Evolutionary conservation across 2,888 invertebrate species (phyloP).

Genomic region (Mesopsocus fuscifrons): DNA sequence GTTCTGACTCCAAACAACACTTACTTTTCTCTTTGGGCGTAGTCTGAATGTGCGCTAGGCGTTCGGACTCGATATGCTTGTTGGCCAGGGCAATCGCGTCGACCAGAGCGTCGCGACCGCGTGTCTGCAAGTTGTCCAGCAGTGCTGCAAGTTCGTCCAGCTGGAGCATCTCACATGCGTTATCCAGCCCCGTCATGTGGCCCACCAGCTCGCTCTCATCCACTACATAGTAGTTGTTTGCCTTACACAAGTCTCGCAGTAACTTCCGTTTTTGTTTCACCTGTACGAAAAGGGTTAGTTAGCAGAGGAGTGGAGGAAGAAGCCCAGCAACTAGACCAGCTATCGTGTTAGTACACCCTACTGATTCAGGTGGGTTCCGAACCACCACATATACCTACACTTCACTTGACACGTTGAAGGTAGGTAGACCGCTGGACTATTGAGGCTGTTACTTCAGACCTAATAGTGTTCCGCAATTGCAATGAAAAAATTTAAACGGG

Average conservation of each 20-base stretch:
- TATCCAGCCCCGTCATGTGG: slow-evolving; percentile 83
- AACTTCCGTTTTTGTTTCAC: slow-evolving; percentile 73
- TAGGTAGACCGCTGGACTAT: too few relatives aligned
- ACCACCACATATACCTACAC: too few relatives aligned
- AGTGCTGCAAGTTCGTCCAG: slow-evolving; percentile 53
- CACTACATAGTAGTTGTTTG: slow-evolving; percentile 55
- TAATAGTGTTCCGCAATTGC: too few relatives aligned
- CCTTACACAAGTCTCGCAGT: slow-evolving; percentile 58
- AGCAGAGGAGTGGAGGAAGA: too few relatives aligned
- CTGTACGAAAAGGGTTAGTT: too few relatives aligned
- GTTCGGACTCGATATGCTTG: slow-evolving; percentile 56
- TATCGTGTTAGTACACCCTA: too few relatives aligned
- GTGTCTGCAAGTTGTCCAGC: slow-evolving; percentile 29
- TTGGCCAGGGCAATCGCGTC: slow-evolving; percentile 51
- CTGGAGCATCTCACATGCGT: slow-evolving; percentile 65
- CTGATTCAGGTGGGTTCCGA: too few relatives aligned
- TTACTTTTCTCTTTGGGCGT: slow-evolving; percentile 15
- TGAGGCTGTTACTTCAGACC: too few relatives aligned
- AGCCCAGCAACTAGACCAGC: too few relatives aligned
- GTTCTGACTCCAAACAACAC: slow-evolving; percentile 25
- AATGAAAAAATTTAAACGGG: too few relatives aligned
- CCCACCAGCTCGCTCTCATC: slow-evolving; percentile 52
- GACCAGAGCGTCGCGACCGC: slow-evolving; percentile 45
- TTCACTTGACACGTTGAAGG: too few relatives aligned
- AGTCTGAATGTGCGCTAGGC: slow-evolving; percentile 29